phyloP scores from a whole-genome alignment of 2,113 vertebrate species.

The Nettapus auritus region DNA sequence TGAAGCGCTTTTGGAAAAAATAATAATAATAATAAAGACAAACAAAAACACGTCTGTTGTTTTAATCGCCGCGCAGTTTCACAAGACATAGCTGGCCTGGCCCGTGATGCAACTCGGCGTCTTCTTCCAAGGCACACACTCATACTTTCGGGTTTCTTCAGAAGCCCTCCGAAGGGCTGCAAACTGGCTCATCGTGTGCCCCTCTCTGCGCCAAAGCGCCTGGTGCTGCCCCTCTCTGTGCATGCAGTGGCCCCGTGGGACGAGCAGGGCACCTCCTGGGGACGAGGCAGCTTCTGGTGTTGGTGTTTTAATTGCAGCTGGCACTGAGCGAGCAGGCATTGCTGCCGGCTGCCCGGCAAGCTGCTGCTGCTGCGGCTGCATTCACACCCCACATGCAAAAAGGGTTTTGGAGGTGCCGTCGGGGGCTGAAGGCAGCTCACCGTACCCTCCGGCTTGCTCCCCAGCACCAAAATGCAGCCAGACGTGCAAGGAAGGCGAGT shows the following conservation, averaged over 20 bases:
- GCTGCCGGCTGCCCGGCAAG: background rate
- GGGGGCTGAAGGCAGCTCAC: rapidly evolving
- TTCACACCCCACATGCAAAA: background rate
- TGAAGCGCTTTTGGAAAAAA: background rate
- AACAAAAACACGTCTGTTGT: constrained; percentile 39
- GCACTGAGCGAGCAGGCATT: background rate
- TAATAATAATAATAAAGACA: background rate
- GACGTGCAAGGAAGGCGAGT: rapidly evolving
- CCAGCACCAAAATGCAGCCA: background rate
- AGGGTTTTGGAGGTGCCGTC: background rate
- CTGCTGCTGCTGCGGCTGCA: rapidly evolving
- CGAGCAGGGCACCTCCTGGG: background rate
- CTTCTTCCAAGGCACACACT: constrained; percentile 34
- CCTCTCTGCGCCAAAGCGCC: too few species aligned
- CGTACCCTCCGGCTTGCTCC: background rate
- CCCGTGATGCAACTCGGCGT: constrained; percentile 5
- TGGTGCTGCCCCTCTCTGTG: background rate
- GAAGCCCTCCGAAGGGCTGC: background rate
- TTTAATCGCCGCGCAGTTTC: background rate
- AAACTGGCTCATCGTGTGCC: rapidly evolving
- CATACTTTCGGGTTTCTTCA: background rate
- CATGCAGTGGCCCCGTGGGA: rapidly evolving
- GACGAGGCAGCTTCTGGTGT: background rate
- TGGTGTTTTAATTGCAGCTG: background rate
- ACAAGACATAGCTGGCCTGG: constrained; percentile 43